Base-by-base conservation (phyloP, 2,113 vertebrate genomes). In the Caloenas nicobarica region DNA sequence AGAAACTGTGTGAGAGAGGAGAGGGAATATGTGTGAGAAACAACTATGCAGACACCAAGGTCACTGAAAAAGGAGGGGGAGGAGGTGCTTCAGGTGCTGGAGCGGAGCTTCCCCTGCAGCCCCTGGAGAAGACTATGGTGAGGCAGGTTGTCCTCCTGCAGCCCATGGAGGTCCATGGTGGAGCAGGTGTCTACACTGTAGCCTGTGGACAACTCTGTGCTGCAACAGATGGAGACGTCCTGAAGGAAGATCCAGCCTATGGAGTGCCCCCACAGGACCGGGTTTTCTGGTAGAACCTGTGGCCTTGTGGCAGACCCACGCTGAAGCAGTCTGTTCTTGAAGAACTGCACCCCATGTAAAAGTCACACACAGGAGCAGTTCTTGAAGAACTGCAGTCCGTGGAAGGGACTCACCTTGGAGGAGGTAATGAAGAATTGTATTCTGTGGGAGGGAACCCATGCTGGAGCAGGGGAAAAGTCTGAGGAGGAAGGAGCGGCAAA, bases 71-170 rank as follows among this genome's bases (percentile, higher is more conserved):
- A 38, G 21, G n/a, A 58, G 8, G 2, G 7, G 11, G 31, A 65
- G 16, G 13, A 56, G 5, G 2, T n/a, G 23, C 23, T 60, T 6
- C 10, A 50, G 16, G 4, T 5, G 2, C 3, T 1, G 3, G 22
- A 87, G 25, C 13, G 78, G 34, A 34, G 2, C 34, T 62, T 50
- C 3, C 11, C 26, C 26, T 57, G 18, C 42, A 62, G 14, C 14
- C 16, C 5, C 0, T 6, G 23, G 25, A 9, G 40, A 61, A 61
- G 16, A 46, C 5, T 9, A 7, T 29, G 33, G 6, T 76, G 22
- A 74, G 1, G 13, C 1, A n/a, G 2, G 6, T 4, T 72, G 6
- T 60, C 13, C 12, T 2, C 8, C 22, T 66, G 22, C 16, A 86
- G 28, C 8, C 57, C 13, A n/a, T 10, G 8, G 11, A 77, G 33